Evolutionary conservation across 2,888 invertebrate genomes (phyloP).

Genomic region (Polyommatus icarus): DNA sequence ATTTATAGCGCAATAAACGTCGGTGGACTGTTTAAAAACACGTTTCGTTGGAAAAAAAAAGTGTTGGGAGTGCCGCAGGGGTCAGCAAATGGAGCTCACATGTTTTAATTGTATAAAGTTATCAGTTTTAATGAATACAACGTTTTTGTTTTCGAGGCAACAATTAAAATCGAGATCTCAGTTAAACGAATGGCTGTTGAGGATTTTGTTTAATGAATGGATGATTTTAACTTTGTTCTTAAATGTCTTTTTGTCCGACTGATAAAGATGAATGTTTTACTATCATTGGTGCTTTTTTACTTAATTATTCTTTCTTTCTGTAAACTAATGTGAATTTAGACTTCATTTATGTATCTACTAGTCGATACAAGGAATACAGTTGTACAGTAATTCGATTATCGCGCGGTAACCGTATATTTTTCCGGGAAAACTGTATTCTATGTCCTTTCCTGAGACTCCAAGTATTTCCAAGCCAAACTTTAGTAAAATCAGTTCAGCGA

Average conservation of each 20-base stretch:
- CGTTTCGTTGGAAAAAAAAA: constrained; percentile 5
- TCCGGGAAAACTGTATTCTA: no score
- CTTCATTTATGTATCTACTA: no score
- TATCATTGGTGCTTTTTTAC: background rate
- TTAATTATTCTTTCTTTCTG: background rate
- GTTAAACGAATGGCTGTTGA: background rate
- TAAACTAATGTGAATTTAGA: background rate
- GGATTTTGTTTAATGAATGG: background rate
- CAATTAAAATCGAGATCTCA: constrained; percentile 20
- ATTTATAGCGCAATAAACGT: constrained; percentile 25
- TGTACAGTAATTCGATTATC: no score
- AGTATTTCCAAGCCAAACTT: no score
- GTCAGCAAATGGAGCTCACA: background rate
- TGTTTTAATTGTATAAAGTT: constrained; percentile 17
- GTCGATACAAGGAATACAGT: no score
- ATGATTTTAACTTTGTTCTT: background rate
- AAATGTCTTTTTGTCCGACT: background rate
- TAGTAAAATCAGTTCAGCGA: no score
- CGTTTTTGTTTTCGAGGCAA: background rate
- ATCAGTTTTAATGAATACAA: constrained; percentile 1
- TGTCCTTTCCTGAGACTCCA: no score
- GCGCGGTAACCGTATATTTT: no score
- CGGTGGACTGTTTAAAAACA: constrained; percentile 9
- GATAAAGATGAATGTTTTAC: background rate
- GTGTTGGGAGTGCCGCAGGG: background rate